These are phyloP conservation scores for Orbicella faveolata DNA, from an alignment of 64 coral and sea anemone genomes.

Conservation along the genomic window DNA sequence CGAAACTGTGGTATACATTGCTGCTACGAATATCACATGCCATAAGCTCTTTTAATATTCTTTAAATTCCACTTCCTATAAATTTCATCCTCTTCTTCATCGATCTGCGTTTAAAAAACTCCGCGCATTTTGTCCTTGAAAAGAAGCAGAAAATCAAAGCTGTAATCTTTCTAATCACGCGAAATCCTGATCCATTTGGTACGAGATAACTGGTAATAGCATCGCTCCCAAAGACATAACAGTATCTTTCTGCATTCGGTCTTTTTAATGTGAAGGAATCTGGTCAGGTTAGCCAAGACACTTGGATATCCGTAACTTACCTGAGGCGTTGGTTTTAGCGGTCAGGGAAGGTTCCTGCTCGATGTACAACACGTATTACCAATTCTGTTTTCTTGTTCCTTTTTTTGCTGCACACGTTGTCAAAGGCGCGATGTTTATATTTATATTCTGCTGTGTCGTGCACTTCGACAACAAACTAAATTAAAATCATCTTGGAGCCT, in stretches of 20 bases:
- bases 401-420: neutral
- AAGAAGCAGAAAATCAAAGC: neutral
- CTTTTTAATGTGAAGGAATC: neutral
- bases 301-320: neutral
- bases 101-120: neutral
- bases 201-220: neutral
- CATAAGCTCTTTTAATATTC: neutral
- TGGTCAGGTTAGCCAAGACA: neutral
- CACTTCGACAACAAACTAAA: neutral
- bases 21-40: neutral
- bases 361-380: neutral
- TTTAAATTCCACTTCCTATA: neutral
- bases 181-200: neutral
- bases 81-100: neutral
- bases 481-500: too few relatives aligned
- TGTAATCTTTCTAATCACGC: neutral
- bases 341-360: neutral
- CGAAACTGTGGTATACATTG: neutral
- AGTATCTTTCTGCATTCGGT: neutral
- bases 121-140: neutral
- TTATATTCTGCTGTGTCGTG: too few relatives aligned
- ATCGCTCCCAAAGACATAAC: neutral
- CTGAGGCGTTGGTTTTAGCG: neutral
- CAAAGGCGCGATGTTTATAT: neutral
- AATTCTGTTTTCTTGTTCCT: neutral